Base-by-base conservation (phyloP, 2,113 vertebrate genomes). In the Petromus typicus region DNA sequence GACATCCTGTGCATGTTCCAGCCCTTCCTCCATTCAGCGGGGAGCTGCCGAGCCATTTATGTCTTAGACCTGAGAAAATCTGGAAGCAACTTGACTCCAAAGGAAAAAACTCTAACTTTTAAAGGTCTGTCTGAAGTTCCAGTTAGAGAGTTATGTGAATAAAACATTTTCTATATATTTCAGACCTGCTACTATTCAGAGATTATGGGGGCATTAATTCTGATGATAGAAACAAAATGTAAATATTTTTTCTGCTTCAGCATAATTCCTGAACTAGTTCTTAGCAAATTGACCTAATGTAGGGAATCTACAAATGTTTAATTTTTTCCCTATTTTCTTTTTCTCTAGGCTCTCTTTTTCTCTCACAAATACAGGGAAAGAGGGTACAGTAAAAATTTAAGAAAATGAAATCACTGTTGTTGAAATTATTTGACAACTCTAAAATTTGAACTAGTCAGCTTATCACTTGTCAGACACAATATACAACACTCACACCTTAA, bases 341-440 rank as follows among this genome's bases (percentile, higher is more conserved):
- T 54, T 76, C 18, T 69, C 7, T n/a, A 40, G 17, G 20, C 13
- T 32, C 69, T 27, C 59, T 66, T 95, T 88, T 54, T 48, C 66
- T 78, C 43, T 95, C 45, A 43, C 30, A 95, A 75, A 4, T 82
- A 63, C 54, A 4, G 23, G 14, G 18, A 43, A 86, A 16, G 23
- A 11, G 30, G 7, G 10, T 75, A 54, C 2, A 48, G 17, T 23
- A 69, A 86, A 95, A 67, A 80, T 32, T n/a, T n/a, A 76, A 85
- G 76, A 63, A 86, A 87, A 69, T 61, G n/a, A 69, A 93, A 66
- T 64, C 43, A 23, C 61, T 69, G 0, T 79, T 85, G 43, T 45
- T 11, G 27, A 91, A 93, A 9, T 91, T 66, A n/a, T 89, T 87
- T 87, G 81, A 93, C 22, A 67, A 54, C 16, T 93, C 32, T 91